phyloP scores from a whole-genome alignment of 1,140 invertebrate species.

The Steinernema khuongi region DNA sequence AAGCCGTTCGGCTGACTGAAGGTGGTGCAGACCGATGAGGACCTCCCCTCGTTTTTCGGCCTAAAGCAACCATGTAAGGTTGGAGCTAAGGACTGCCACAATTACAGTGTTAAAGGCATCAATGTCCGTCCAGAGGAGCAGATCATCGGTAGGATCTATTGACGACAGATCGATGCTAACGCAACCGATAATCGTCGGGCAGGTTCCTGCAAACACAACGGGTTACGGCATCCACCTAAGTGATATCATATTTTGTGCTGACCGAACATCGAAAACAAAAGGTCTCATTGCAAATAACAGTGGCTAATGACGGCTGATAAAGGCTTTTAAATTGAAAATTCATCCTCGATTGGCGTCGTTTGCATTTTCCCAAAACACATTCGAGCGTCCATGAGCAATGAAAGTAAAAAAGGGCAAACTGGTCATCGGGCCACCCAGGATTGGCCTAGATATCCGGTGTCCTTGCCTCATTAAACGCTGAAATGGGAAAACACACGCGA shows the following conservation, averaged over 20 bases:
- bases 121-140: slow-evolving; percentile 1
- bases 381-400: no score
- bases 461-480: no score
- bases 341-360: no score
- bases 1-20: background rate
- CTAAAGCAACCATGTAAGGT: background rate
- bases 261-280: no score
- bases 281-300: no score
- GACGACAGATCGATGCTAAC: slow-evolving; percentile 2
- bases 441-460: no score
- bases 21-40: background rate
- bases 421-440: no score
- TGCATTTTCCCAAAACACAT: no score
- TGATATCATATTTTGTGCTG: background rate
- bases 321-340: no score
- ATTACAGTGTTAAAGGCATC: background rate
- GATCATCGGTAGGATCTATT: background rate
- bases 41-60: slow-evolving; percentile 5
- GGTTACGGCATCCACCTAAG: background rate
- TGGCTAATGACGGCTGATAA: no score
- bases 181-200: background rate
- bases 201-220: background rate
- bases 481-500: no score
- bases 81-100: background rate
- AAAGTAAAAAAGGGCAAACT: no score